Conservation (phyloP, 2,797 vertebrate species). For the Tachyglossus aculeatus region DNA sequence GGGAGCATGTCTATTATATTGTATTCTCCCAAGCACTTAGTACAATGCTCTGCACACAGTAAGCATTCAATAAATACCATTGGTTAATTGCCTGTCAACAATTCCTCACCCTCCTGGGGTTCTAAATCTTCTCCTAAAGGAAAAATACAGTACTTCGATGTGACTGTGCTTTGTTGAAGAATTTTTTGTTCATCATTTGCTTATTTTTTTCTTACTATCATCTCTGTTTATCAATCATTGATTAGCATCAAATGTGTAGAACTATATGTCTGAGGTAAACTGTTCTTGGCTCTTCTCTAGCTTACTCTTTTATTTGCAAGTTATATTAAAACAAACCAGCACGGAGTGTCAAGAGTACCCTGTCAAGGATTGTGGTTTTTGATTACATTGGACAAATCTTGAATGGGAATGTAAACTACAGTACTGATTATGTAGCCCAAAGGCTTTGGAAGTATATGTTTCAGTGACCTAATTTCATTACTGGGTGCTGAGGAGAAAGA, state of each 20-base stretch:
- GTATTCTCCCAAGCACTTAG: too few species aligned
- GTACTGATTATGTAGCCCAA: constrained; percentile 25
- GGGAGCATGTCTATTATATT: too few species aligned
- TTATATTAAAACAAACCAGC: constrained; percentile 21
- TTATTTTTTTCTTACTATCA: constrained; percentile 4
- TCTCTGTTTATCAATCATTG: constrained; percentile 36
- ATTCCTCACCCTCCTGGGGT: background rate
- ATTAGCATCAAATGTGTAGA: constrained; percentile 21
- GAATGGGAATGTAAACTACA: constrained; percentile 5
- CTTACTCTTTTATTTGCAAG: constrained; percentile 27
- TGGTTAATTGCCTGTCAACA: constrained; percentile 1
- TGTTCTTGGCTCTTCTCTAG: constrained; percentile 10
- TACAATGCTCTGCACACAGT: too few species aligned
- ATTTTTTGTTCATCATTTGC: background rate
- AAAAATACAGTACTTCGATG: background rate
- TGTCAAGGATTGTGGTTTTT: constrained; percentile 45
- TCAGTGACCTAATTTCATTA: background rate
- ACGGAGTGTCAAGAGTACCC: constrained; percentile 9
- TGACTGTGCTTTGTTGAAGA: background rate
- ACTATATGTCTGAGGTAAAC: background rate
- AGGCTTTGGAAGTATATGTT: background rate
- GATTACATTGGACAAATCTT: constrained; percentile 29
- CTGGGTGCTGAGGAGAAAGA: background rate
- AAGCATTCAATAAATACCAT: too few species aligned
- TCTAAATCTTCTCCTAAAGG: background rate